Conservation (phyloP, 2,888 invertebrate species). For the Parasteatoda lunata region DNA sequence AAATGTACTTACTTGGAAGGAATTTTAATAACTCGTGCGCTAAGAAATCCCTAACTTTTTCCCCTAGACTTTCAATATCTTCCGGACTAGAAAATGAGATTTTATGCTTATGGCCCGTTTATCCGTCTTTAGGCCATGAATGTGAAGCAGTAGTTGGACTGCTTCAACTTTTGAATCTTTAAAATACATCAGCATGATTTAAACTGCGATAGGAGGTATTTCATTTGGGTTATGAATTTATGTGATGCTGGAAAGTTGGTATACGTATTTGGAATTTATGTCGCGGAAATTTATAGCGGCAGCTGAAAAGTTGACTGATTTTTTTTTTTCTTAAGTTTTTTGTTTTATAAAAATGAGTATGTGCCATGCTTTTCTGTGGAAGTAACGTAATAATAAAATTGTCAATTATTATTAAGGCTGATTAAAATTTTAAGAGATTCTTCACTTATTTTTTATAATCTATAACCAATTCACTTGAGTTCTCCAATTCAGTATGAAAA, state of each 20-base stretch:
- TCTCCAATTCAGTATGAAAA: no score
- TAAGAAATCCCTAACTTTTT: conserved; percentile 17
- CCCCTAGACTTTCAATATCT: conserved; percentile 18
- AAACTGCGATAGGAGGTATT: not conserved
- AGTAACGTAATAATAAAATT: no score
- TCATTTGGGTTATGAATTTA: not conserved
- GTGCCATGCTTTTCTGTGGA: no score
- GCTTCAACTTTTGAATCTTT: not conserved
- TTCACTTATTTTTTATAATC: no score
- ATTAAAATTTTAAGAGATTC: no score
- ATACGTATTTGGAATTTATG: no score
- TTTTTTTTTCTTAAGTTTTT: no score
- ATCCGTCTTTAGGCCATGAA: not conserved
- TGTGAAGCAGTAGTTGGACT: not conserved
- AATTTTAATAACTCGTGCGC: conserved; percentile 35
- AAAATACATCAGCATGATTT: not conserved
- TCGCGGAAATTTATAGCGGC: no score
- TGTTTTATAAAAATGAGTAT: no score
- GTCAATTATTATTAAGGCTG: no score
- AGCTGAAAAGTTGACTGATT: no score
- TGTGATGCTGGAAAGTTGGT: not conserved
- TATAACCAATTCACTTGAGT: no score
- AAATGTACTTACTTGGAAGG: conserved; percentile 31
- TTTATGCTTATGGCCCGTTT: not conserved
- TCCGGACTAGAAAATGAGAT: conserved; percentile 26